phyloP scores from a whole-genome alignment of 2,797 vertebrate genomes.

The Crax fasciolata region DNA sequence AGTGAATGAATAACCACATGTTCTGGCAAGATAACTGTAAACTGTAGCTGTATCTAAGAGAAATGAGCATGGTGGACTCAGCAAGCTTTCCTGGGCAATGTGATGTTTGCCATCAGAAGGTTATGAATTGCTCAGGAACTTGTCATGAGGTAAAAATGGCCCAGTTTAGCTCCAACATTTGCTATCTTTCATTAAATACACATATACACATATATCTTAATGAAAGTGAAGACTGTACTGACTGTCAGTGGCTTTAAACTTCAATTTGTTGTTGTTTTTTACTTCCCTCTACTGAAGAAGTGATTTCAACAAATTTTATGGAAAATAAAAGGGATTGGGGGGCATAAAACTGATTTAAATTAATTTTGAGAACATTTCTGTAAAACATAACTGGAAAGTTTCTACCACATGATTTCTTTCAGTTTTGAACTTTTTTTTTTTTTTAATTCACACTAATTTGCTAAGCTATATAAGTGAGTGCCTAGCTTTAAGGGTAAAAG shows the following conservation, averaged over 20 bases:
- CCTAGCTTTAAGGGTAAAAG: slow-evolving; percentile 3
- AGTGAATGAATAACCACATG: slow-evolving; percentile 36
- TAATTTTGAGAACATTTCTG: neutral
- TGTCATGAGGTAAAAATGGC: neutral
- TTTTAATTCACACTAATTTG: slow-evolving; percentile 15
- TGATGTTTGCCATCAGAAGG: neutral
- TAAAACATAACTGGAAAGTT: neutral
- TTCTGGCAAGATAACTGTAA: slow-evolving; percentile 65
- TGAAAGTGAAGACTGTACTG: neutral
- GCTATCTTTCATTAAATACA: neutral
- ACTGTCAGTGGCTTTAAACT: neutral
- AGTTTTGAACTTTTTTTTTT: neutral
- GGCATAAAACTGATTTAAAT: neutral
- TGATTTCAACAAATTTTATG: neutral
- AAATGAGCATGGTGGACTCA: neutral
- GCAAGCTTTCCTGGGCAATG: neutral
- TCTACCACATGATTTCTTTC: neutral
- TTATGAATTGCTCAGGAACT: neutral
- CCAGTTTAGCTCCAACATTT: neutral
- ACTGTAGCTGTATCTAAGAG: neutral
- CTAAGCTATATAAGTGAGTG: neutral
- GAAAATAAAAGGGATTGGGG: neutral
- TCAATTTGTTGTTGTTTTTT: neutral
- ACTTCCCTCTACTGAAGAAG: neutral
- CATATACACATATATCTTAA: neutral